A percentile compares a stretch with the other conserved stretches of the same genome.
These are phyloP conservation scores for Saccopteryx leptura DNA, from an alignment of 2,113 vertebrate genomes.

Conservation along the genomic window DNA sequence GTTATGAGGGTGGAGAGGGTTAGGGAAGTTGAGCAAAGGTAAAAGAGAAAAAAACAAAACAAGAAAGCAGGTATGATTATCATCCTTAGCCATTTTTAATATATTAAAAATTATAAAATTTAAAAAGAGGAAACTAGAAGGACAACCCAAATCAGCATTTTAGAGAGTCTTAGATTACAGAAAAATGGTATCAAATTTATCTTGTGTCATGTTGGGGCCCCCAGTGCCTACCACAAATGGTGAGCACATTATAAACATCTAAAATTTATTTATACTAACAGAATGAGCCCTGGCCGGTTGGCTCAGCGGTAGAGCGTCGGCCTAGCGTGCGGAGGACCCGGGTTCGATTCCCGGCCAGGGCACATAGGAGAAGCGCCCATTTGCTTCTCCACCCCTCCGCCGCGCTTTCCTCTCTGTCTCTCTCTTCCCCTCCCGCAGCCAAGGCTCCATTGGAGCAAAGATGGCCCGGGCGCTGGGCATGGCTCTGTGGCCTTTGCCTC, in stretches of 20 bases:
- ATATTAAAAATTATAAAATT: background rate
- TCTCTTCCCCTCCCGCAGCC: too few relatives aligned
- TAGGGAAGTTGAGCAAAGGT: background rate
- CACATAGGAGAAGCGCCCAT: too few relatives aligned
- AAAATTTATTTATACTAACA: background rate
- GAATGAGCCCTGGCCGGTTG: too few relatives aligned
- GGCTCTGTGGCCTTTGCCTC: too few relatives aligned
- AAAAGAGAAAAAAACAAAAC: background rate
- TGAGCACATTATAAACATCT: background rate
- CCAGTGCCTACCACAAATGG: background rate
- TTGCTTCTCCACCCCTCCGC: too few relatives aligned
- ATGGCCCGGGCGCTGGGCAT: too few relatives aligned
- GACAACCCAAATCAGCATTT: background rate
- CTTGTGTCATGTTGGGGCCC: background rate
- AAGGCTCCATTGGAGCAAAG: too few relatives aligned
- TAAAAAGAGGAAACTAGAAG: constrained; percentile 8
- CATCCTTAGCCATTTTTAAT: background rate
- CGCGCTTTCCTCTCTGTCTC: too few relatives aligned
- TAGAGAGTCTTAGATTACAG: background rate
- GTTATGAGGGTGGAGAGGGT: too few relatives aligned
- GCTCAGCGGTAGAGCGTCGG: too few relatives aligned
- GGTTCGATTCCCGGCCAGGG: too few relatives aligned
- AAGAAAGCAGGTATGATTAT: background rate
- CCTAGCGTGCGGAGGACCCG: too few relatives aligned
- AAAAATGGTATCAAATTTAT: background rate